Evolutionary conservation across 1,140 invertebrate species (phyloP).

Genomic region (Penaeus vannamei): DNA sequence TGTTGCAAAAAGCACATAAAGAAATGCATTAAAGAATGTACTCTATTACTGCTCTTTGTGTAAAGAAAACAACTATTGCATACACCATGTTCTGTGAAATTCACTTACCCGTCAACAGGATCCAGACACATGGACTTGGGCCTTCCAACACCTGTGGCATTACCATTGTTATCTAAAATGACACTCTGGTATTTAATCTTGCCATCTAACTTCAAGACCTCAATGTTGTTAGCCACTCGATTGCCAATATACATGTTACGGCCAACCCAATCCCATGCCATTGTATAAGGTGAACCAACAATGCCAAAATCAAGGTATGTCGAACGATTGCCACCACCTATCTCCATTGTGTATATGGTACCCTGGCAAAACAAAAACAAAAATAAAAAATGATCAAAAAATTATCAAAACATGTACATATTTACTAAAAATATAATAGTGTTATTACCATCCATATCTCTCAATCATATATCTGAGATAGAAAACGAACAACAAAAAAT

Average conservation of each 20-base stretch:
- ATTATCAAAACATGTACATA: background rate
- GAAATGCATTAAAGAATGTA: background rate
- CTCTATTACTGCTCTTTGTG: background rate
- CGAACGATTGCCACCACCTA: slow-evolving; percentile 89
- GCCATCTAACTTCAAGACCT: slow-evolving; percentile 90
- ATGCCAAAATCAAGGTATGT: slow-evolving; percentile 85
- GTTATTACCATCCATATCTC: too few relatives aligned
- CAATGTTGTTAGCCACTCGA: slow-evolving; percentile 90
- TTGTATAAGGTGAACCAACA: slow-evolving; percentile 89
- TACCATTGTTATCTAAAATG: slow-evolving; percentile 92
- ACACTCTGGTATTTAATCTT: slow-evolving; percentile 88
- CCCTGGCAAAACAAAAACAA: slow-evolving; percentile 75
- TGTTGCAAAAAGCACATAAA: slow-evolving; percentile 70
- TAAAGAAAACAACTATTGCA: background rate
- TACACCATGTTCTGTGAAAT: background rate
- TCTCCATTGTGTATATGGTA: slow-evolving; percentile 87
- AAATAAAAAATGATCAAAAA: slow-evolving; percentile 30
- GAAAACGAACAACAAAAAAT: background rate
- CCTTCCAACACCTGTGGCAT: slow-evolving; percentile 85
- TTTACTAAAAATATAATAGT: background rate
- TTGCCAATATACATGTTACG: slow-evolving; percentile 96
- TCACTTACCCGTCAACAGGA: slow-evolving; percentile 86
- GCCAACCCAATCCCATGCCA: slow-evolving; percentile 97
- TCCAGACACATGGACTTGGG: slow-evolving; percentile 92
- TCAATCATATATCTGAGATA: background rate